Percentiles rank a stretch among this genome's conserved stretches.
Conservation (phyloP, 2,797 vertebrate species). For the Rhodeus uyekii region DNA sequence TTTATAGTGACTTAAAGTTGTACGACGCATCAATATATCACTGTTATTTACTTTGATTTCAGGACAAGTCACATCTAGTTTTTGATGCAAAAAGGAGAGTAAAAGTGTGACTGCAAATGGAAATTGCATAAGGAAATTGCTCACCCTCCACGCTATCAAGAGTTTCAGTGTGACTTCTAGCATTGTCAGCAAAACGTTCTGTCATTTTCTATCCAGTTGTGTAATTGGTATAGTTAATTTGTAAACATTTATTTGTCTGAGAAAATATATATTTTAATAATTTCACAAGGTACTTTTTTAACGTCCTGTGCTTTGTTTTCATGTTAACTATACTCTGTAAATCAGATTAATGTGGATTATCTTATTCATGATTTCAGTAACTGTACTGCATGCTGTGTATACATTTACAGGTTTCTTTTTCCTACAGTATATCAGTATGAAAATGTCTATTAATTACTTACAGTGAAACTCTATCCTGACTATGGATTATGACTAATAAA, state of each 20-base stretch:
- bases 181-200: constrained; percentile 22
- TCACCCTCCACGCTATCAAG: constrained; percentile 12
- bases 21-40: constrained; percentile 32
- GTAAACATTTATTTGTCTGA: constrained; percentile 61
- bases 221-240: constrained; percentile 54
- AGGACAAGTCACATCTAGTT: constrained; percentile 11
- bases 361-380: constrained; percentile 60
- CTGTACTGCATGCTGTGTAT: constrained; percentile 74
- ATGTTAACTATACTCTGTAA: constrained; percentile 53
- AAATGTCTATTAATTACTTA: constrained; percentile 68
- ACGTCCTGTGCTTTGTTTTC: constrained; percentile 54
- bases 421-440: constrained; percentile 73
- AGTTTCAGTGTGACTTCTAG: constrained; percentile 19
- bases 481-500: constrained; percentile 75
- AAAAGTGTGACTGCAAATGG: constrained; percentile 36
- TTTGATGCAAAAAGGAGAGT: constrained; percentile 35
- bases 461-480: constrained; percentile 55
- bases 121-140: constrained; percentile 27
- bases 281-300: constrained; percentile 76
- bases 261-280: constrained; percentile 76
- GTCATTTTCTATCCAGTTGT: constrained; percentile 41
- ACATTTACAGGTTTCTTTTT: constrained; percentile 64
- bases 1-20: constrained; percentile 51
- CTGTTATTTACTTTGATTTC: constrained; percentile 32
- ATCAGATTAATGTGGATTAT: constrained; percentile 59